Conservation (phyloP, 2,113 vertebrate species). For the Anolis carolinensis region DNA sequence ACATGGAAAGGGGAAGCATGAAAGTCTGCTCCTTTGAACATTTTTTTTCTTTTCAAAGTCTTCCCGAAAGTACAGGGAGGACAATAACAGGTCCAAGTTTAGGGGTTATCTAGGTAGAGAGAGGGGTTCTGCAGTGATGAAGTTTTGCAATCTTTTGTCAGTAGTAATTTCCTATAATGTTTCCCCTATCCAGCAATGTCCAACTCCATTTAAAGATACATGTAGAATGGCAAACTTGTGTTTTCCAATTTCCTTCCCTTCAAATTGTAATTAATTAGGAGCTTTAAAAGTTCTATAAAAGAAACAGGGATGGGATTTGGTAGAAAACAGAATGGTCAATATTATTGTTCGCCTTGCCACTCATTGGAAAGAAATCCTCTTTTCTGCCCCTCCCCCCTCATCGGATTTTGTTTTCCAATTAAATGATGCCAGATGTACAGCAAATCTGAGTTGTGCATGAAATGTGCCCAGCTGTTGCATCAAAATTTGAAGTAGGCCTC, state of each 20-base stretch:
- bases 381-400: neutral
- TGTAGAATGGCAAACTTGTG: conserved; percentile 32
- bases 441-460: conserved; percentile 51
- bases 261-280: conserved; percentile 36
- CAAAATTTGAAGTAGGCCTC: conserved; percentile 10
- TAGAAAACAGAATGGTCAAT: conserved; percentile 41
- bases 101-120: conserved; percentile 66
- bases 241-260: conserved; percentile 19
- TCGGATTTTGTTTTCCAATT: conserved; percentile 50
- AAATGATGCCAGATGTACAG: conserved; percentile 47
- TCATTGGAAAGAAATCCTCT: conserved; percentile 14
- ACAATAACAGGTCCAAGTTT: conserved; percentile 74
- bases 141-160: conserved; percentile 67
- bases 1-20: conserved; percentile 85
- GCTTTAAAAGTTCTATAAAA: conserved; percentile 33
- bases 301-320: conserved; percentile 4
- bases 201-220: conserved; percentile 52
- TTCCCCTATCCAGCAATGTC: conserved; percentile 40
- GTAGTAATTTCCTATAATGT: conserved; percentile 25
- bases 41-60: conserved; percentile 78
- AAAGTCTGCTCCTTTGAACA: conserved; percentile 92
- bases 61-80: conserved; percentile 74
- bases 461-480: conserved; percentile 59
- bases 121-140: conserved; percentile 66
- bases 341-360: conserved; percentile 38